Conservation (phyloP, 2,888 invertebrate genomes). For the Leptinotarsa tumamoca region DNA sequence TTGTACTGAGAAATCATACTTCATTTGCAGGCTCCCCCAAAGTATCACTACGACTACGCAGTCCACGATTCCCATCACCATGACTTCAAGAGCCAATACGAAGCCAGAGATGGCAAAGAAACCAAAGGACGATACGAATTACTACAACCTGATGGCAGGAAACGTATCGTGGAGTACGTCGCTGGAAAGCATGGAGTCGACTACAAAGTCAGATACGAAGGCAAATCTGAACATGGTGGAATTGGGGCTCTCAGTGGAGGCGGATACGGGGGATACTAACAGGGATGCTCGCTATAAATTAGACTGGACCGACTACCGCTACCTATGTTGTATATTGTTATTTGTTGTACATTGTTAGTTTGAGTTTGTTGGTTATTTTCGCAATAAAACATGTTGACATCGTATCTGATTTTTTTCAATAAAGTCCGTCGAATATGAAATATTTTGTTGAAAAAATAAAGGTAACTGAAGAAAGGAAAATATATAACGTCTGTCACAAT, state of each 20-base stretch:
- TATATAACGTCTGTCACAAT: too few relatives aligned
- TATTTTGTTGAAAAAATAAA: too few relatives aligned
- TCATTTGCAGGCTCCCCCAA: constrained; percentile 57
- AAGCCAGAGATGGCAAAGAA: constrained; percentile 59
- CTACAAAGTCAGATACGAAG: constrained; percentile 58
- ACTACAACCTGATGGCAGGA: constrained; percentile 62
- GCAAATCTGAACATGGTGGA: constrained; percentile 51
- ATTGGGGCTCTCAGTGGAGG: constrained; percentile 50
- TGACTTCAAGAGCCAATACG: constrained; percentile 62
- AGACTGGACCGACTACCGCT: constrained; percentile 40
- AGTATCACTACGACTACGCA: constrained; percentile 61
- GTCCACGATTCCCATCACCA: constrained; percentile 62
- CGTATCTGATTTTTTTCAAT: constrained; percentile 15
- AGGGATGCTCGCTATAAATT: constrained; percentile 11
- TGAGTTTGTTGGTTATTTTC: constrained; percentile 49
- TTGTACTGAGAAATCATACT: background rate
- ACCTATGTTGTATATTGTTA: constrained; percentile 55
- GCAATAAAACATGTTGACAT: constrained; percentile 58
- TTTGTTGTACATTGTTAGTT: constrained; percentile 41
- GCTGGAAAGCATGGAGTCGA: constrained; percentile 62
- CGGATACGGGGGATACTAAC: constrained; percentile 26
- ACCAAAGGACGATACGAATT: constrained; percentile 60
- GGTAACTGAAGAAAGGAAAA: too few relatives aligned
- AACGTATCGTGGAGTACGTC: constrained; percentile 61
- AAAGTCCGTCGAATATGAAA: background rate